These are phyloP conservation scores for Pampus argenteus DNA, from an alignment of 2,797 vertebrate species.

Conservation along the genomic window DNA sequence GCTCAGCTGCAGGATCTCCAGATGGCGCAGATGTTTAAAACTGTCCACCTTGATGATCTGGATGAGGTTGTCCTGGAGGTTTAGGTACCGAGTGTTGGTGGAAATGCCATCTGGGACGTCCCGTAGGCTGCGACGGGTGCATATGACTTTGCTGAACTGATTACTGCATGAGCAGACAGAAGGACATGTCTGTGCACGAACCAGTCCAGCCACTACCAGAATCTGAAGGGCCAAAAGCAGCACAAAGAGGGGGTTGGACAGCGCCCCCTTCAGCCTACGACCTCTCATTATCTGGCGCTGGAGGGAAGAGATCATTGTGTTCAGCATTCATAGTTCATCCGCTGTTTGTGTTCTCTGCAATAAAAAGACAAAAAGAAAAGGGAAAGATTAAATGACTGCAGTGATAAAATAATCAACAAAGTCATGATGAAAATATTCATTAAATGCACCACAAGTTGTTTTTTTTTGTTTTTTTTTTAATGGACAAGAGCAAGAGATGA, in stretches of 20 bases:
- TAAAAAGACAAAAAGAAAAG: slow-evolving; percentile 60
- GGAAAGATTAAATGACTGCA: slow-evolving; percentile 6
- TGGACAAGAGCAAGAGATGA: slow-evolving; percentile 30
- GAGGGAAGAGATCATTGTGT: slow-evolving; percentile 99
- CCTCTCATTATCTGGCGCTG: slow-evolving; percentile 99
- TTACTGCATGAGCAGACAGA: slow-evolving; percentile 99
- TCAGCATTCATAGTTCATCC: slow-evolving; percentile 99
- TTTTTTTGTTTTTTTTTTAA: no score
- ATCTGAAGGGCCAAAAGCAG: slow-evolving; percentile 98
- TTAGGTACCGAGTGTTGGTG: slow-evolving; percentile 97
- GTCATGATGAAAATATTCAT: slow-evolving; percentile 28
- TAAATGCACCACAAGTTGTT: background rate
- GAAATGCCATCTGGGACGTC: slow-evolving; percentile 99
- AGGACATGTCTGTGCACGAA: slow-evolving; percentile 97
- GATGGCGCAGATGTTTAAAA: slow-evolving; percentile 97
- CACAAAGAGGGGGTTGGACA: slow-evolving; percentile 99
- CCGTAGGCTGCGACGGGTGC: slow-evolving; percentile 93
- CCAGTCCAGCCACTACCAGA: slow-evolving; percentile 96
- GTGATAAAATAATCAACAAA: slow-evolving; percentile 1
- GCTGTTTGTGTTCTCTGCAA: slow-evolving; percentile 90
- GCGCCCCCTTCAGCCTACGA: slow-evolving; percentile 99
- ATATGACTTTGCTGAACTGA: slow-evolving; percentile 99
- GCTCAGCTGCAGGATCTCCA: slow-evolving; percentile 98
- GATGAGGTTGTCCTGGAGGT: slow-evolving; percentile 99
- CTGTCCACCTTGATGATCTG: slow-evolving; percentile 99